Evolutionary conservation across 2,113 vertebrate genomes (phyloP), one percentile per base, ranked within the genome.

Genomic region (Tachysurus fulvidraco): DNA sequence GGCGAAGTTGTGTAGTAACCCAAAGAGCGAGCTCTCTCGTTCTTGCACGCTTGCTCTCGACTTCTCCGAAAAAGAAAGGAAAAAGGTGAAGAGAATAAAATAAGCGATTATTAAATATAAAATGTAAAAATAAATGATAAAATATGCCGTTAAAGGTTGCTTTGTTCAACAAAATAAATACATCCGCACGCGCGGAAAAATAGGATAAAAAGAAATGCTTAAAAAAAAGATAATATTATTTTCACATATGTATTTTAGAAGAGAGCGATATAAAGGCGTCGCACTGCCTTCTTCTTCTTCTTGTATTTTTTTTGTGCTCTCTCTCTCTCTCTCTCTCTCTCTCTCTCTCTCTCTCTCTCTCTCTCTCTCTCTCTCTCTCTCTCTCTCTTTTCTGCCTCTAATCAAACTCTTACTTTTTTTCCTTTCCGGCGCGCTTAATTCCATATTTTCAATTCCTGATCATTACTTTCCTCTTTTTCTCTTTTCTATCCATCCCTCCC

Each of bases 381-480:
- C 8, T 50, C 46, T 50, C 46, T 50, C 46, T 50, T 4, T 44
- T 59, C 91, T 87, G 46, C 82, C 90, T 93, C 92, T 93, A 89
- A 95, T 95, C 93, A 94, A 95, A 95, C 95, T 95, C 94, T 93
- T 93, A 94, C 94, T 83, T 95, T 25, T 46, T 23, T n/a, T 5
- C 13, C 5, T 25, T 4, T 93, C 74, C 13, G 41, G 21, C 46
- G 78, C 92, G 93, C 92, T 94, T 95, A 94, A 95, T 95, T 95
- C 94, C 94, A 94, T 94, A 95, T 95, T 95, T 95, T 95, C 94
- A 95, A 95, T 95, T 91, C 92, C 93, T 95, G 95, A 96, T 95
- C 95, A 96, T 96, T 95, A 96, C 96, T 97, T 96, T 96, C 93
- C 93, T 94, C 93, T 94, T 96, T 93, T 93, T 91, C 89, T 55